A percentile compares a stretch with the other conserved stretches of the same genome.
phyloP scores from a whole-genome alignment of 2,797 vertebrate species.

The Chromobotia macracanthus region DNA sequence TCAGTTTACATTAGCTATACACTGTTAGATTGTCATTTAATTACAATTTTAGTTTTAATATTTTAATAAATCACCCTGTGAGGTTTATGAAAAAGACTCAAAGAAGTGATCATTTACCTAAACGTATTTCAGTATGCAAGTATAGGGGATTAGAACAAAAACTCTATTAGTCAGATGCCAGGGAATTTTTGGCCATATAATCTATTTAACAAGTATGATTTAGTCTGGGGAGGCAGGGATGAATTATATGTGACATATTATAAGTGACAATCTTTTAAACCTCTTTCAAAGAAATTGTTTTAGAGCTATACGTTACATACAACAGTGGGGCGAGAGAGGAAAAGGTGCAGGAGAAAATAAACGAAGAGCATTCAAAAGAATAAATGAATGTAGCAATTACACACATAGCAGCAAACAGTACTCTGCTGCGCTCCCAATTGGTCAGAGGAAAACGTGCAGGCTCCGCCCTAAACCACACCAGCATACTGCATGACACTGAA shows the following conservation, averaged over 20 bases:
- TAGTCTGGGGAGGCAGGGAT: conserved; percentile 66
- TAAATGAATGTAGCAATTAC: conserved; percentile 56
- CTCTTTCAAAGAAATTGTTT: conserved; percentile 57
- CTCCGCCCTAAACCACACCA: conserved; percentile 58
- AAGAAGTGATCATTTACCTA: conserved; percentile 18
- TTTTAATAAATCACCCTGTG: conserved; percentile 61
- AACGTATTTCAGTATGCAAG: conserved; percentile 53
- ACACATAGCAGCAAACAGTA: conserved; percentile 74
- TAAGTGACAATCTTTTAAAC: conserved; percentile 63
- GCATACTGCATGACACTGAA: conserved; percentile 40
- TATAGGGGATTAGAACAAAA: conserved; percentile 53
- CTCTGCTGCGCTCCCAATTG: conserved; percentile 69
- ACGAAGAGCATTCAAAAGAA: conserved; percentile 42
- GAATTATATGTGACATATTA: too few species aligned
- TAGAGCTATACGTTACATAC: conserved; percentile 67
- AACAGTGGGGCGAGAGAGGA: conserved; percentile 56
- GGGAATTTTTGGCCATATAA: conserved; percentile 70
- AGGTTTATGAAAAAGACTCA: conserved; percentile 39
- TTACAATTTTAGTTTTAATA: conserved; percentile 54
- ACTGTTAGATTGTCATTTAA: conserved; percentile 77
- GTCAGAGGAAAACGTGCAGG: conserved; percentile 46
- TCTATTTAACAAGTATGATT: conserved; percentile 74
- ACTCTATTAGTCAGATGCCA: conserved; percentile 60
- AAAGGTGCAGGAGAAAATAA: conserved; percentile 10
- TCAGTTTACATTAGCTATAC: conserved; percentile 46